Conservation (phyloP, 2,113 vertebrate genomes). For the Camelus bactrianus region DNA sequence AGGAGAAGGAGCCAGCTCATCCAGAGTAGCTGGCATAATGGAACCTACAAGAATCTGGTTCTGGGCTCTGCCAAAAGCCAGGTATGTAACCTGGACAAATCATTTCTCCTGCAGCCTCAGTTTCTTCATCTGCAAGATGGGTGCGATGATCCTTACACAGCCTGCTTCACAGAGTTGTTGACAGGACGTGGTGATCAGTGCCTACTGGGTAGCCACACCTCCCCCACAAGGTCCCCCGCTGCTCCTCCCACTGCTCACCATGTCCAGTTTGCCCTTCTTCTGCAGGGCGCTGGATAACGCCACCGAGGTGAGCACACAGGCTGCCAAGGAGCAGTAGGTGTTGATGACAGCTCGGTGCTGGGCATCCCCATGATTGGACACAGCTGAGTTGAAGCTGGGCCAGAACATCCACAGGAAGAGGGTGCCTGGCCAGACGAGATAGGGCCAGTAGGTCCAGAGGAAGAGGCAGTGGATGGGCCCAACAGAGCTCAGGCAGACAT, state of each 20-base stretch:
- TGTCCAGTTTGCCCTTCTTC: conserved; percentile 95
- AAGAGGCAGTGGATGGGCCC: neutral
- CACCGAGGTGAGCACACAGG: conserved; percentile 93
- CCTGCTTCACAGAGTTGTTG: neutral
- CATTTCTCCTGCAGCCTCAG: neutral
- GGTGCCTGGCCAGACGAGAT: conserved; percentile 88
- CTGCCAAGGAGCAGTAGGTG: conserved; percentile 93
- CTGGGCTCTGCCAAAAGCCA: neutral
- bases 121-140: neutral
- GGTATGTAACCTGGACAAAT: neutral
- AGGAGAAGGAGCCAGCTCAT: neutral
- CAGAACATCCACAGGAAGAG: conserved; percentile 98
- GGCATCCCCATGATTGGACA: conserved; percentile 92
- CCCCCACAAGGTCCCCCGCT: rapidly evolving
- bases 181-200: rapidly evolving
- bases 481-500: neutral
- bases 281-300: conserved; percentile 94
- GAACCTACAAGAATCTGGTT: neutral
- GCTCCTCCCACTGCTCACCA: conserved; percentile 88
- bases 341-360: conserved; percentile 96
- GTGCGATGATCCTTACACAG: rapidly evolving
- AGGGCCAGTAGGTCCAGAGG: neutral
- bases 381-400: conserved; percentile 98
- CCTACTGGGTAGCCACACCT: rapidly evolving
- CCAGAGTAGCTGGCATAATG: neutral